These are phyloP conservation scores for Caerostris extrusa DNA, from an alignment of 1,140 invertebrate species.

Conservation along the genomic window DNA sequence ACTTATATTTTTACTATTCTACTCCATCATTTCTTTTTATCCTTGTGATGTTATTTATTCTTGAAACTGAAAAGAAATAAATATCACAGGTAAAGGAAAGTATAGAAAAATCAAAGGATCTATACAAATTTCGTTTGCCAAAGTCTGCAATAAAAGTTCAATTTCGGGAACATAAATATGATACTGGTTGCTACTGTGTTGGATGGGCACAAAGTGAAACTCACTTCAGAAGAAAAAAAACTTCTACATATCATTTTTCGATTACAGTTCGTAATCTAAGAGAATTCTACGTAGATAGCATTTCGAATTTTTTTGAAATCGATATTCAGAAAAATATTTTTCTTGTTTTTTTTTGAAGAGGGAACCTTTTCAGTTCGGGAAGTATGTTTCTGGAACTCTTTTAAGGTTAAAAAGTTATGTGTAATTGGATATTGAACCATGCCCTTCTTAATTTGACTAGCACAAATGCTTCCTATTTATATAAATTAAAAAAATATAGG, in stretches of 20 bases:
- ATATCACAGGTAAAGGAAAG: not conserved
- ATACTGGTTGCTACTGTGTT: not conserved
- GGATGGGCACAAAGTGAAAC: not conserved
- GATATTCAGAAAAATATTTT: not conserved
- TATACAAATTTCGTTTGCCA: not conserved
- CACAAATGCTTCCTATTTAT: too few relatives aligned
- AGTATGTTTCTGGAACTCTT: too few relatives aligned
- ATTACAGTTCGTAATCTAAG: conserved; percentile 22
- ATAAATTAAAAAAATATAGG: too few relatives aligned
- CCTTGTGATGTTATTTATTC: too few relatives aligned
- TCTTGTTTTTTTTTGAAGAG: not conserved
- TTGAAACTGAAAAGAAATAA: too few relatives aligned
- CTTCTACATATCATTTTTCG: conserved; percentile 7
- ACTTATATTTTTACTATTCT: too few relatives aligned
- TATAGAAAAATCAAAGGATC: not conserved
- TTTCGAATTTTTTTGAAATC: not conserved
- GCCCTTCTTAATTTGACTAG: too few relatives aligned
- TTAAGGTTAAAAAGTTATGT: too few relatives aligned
- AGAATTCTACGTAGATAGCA: not conserved
- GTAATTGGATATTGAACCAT: too few relatives aligned
- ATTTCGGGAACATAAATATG: not conserved
- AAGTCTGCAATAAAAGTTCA: not conserved
- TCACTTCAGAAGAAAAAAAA: not conserved
- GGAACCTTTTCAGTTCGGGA: not conserved
- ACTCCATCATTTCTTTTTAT: too few relatives aligned